A percentile compares a stretch with the other conserved stretches of the same genome.
These are phyloP conservation scores for Acanthiza pusilla DNA, from an alignment of 2,797 vertebrate species.

Conservation along the genomic window DNA sequence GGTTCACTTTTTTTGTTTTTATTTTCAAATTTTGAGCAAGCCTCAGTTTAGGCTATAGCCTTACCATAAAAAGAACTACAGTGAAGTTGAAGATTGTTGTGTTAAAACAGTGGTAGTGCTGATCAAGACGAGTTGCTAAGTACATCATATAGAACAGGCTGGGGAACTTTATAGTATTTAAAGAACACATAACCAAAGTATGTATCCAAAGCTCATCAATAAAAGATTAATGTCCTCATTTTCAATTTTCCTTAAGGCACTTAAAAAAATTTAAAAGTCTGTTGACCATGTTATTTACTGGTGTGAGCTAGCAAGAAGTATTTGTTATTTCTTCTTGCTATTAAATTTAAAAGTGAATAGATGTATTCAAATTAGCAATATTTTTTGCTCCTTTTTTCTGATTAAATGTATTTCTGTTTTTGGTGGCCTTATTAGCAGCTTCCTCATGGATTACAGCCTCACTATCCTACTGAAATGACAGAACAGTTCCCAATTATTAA, in stretches of 20 bases:
- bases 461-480: background rate
- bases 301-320: background rate
- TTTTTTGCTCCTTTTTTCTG: background rate
- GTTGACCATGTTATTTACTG: background rate
- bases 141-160: background rate
- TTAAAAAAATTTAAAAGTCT: background rate
- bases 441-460: background rate
- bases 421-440: background rate
- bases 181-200: background rate
- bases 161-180: background rate
- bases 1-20: background rate
- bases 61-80: background rate
- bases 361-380: background rate
- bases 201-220: background rate
- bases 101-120: background rate
- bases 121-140: background rate
- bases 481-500: background rate
- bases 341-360: background rate
- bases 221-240: background rate
- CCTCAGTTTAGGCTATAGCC: background rate
- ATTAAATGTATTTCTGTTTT: background rate
- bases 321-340: background rate
- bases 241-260: background rate
- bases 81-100: background rate
- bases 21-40: background rate